Evolutionary conservation across 2,113 vertebrate genomes (phyloP).

Genomic region (Leptobrachium leishanense): DNA sequence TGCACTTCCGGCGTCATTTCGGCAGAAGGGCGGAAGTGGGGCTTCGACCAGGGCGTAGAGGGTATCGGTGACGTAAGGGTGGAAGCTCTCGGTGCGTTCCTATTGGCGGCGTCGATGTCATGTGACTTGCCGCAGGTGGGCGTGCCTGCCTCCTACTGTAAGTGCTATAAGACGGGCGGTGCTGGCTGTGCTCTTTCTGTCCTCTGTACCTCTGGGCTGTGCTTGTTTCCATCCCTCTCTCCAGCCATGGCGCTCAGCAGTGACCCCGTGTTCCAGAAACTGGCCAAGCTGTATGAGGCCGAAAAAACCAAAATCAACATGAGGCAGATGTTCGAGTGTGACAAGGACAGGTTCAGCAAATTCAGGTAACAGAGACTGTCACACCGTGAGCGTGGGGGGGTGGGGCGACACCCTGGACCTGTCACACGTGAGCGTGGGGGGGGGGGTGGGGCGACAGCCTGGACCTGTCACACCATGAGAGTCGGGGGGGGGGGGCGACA

Average conservation of each 20-base stretch:
- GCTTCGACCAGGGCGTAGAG: neutral
- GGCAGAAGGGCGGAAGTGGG: neutral
- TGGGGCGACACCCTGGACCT: too few species aligned
- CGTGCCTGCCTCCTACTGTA: neutral
- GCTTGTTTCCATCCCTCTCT: too few species aligned
- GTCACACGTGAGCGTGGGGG: too few species aligned
- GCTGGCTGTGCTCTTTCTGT: neutral
- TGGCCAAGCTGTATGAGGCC: conserved; percentile 79
- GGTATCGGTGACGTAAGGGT: neutral
- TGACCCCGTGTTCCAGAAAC: conserved; percentile 79
- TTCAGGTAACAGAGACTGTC: conserved; percentile 72
- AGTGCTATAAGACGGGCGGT: conserved; percentile 19
- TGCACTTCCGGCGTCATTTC: neutral
- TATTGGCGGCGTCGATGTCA: conserved; percentile 1
- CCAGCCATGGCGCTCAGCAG: conserved; percentile 76
- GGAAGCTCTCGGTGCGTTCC: neutral
- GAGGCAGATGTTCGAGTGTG: conserved; percentile 81
- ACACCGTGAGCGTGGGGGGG: too few species aligned
- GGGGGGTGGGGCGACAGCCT: too few species aligned
- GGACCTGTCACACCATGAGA: too few species aligned
- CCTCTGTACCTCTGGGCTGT: neutral
- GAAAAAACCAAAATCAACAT: conserved; percentile 76
- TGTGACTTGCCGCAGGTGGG: conserved; percentile 10
- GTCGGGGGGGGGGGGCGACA: too few species aligned
- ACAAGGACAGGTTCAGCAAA: conserved; percentile 81